Base-by-base conservation (phyloP, 2,888 invertebrate species). In the Stenodema calcarata region DNA sequence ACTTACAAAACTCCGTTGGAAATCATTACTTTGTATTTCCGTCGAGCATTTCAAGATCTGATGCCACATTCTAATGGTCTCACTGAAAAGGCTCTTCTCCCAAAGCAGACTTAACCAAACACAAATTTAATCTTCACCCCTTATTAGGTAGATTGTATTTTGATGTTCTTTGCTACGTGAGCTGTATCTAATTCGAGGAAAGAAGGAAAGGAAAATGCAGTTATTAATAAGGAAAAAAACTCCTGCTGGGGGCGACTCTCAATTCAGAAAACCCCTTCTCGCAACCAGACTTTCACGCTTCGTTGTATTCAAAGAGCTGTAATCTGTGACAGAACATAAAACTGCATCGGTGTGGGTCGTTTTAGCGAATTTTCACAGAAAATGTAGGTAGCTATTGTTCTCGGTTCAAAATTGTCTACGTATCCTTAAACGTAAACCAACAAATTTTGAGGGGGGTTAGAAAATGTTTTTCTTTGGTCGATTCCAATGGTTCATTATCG, bases 71-170 rank as follows among this genome's bases (percentile, higher is more conserved):
- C 75, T 84, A 84, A 84, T 84, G 84, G 73, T 84, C 84, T 28
- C 70, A 16, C 35, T 18, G 62, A 41, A 81, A 69, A 62, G 18
- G 27, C 42, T 41, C 18, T 27, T n/a, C 14, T 18, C 35, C 69
- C 42, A 7, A 62, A 62, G 41, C 35, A 42, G 70, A 84, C 73
- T 73, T 69, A 28, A 75, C 84, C 73, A 73, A 84, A 84, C 84
- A 84, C 73, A 84, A 84, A 84, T 84, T 84, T 84, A 84, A 84
- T 84, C 47, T 75, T 42, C 70, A 42, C 69, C 16, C 84, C 83
- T 73, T 84, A 84, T 73, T 84, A 84, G 84, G 84, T 84, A 73
- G 84, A 75, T 84, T 73, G 70, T 84, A 84, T 84, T 73, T 84
- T 75, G 44, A 70, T 73, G 84, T 84, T 62, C 84, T 84, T 84